Evolutionary conservation across 2,888 invertebrate species (phyloP).

Genomic region (Drosophila buzzatii): DNA sequence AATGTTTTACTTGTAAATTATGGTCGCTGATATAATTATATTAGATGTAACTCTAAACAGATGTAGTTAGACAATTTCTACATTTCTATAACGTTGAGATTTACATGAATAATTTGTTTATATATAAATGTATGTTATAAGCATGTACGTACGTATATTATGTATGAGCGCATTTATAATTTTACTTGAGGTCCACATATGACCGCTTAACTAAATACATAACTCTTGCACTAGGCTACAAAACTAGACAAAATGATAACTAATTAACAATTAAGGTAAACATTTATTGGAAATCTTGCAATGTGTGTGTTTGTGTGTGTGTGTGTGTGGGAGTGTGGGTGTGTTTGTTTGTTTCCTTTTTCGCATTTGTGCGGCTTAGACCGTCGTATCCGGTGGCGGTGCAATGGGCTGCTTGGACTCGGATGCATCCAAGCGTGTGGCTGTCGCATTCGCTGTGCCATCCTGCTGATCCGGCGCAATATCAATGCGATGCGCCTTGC

Average conservation of each 20-base stretch:
- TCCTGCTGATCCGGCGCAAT: slow-evolving; percentile 87
- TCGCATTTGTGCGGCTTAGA: slow-evolving; percentile 57
- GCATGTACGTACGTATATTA: slow-evolving; percentile 34
- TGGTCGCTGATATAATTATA: slow-evolving; percentile 42
- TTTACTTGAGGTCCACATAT: slow-evolving; percentile 63
- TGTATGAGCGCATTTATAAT: slow-evolving; percentile 56
- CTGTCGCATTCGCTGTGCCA: slow-evolving; percentile 29
- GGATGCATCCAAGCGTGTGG: slow-evolving; percentile 61
- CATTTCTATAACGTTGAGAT: slow-evolving; percentile 64
- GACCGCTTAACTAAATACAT: slow-evolving; percentile 79
- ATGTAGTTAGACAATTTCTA: slow-evolving; percentile 40
- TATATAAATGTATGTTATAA: slow-evolving; percentile 35
- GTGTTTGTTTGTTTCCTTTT: slow-evolving; percentile 9
- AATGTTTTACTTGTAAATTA: slow-evolving; percentile 41
- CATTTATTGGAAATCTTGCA: slow-evolving; percentile 78
- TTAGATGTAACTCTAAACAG: slow-evolving; percentile 39
- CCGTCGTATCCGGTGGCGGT: slow-evolving; percentile 82
- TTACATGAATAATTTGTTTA: slow-evolving; percentile 51
- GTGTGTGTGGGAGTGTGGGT: slow-evolving; percentile 22
- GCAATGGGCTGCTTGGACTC: slow-evolving; percentile 81
- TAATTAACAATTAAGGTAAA: slow-evolving; percentile 80
- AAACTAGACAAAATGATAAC: slow-evolving; percentile 81
- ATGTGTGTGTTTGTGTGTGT: slow-evolving; percentile 38
- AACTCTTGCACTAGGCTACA: slow-evolving; percentile 78
- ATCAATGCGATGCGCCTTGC: slow-evolving; percentile 93